Percentiles rank a stretch among this genome's conserved stretches.
Evolutionary conservation across 2,113 vertebrate species (phyloP).

Genomic region (Mionectes macconnelli): DNA sequence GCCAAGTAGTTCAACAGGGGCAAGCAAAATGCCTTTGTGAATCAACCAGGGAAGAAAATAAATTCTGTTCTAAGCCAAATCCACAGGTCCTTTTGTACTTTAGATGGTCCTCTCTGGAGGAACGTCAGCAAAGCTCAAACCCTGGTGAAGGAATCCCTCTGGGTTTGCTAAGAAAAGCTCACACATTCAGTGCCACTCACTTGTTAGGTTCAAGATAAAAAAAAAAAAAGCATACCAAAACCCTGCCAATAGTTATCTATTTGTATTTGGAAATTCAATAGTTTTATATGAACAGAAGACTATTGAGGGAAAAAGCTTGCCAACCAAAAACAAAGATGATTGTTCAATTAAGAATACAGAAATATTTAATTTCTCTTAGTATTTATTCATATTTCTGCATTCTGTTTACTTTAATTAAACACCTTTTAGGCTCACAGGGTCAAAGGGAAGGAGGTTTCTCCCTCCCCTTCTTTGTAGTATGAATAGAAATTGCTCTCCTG

Average conservation of each 20-base stretch:
- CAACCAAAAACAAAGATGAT: not conserved
- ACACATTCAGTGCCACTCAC: not conserved
- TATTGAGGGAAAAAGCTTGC: not conserved
- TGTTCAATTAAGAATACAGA: not conserved
- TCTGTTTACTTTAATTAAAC: slow-evolving; percentile 15
- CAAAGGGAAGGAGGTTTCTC: not conserved
- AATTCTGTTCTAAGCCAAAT: not conserved
- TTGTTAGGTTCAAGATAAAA: not conserved
- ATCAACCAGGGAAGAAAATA: not conserved
- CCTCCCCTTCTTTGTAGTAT: not conserved
- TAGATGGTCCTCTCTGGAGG: not conserved
- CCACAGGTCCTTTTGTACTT: not conserved
- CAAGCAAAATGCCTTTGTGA: not conserved
- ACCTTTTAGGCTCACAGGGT: not conserved
- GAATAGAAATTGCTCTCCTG: not conserved
- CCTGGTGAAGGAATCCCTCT: not conserved
- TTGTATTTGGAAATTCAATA: slow-evolving; percentile 1
- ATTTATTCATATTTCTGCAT: not conserved
- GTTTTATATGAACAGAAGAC: not conserved
- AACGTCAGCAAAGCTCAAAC: not conserved
- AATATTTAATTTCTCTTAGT: not conserved
- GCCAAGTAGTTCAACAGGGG: not conserved
- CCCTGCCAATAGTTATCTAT: not conserved
- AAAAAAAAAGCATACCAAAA: not conserved
- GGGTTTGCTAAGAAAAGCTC: not conserved